Percentiles rank a stretch among this genome's conserved stretches.
Evolutionary conservation across 2,888 invertebrate species (phyloP).

Genomic region (Melolontha melolontha): DNA sequence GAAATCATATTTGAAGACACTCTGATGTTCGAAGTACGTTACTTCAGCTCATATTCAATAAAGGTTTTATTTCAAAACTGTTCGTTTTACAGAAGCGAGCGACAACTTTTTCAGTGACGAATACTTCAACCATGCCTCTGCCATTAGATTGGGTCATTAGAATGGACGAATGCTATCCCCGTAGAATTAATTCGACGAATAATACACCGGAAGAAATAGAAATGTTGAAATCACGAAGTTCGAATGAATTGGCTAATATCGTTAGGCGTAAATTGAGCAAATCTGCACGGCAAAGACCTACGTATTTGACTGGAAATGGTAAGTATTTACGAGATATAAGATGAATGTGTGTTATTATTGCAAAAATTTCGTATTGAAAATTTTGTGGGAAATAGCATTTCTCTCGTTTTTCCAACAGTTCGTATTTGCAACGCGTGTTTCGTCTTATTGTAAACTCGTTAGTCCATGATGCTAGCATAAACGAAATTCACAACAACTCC

Average conservation of each 20-base stretch:
- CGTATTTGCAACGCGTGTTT: too few species aligned
- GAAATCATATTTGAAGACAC: constrained; percentile 69
- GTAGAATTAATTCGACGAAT: constrained; percentile 39
- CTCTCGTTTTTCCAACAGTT: too few species aligned
- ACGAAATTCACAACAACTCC: too few species aligned
- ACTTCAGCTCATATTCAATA: constrained; percentile 1
- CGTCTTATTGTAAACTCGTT: too few species aligned
- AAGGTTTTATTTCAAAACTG: constrained; percentile 51
- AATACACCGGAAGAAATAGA: not conserved
- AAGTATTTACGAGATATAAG: not conserved
- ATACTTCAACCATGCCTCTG: constrained; percentile 55
- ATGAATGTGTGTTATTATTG: too few species aligned
- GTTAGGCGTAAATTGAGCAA: not conserved
- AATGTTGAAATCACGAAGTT: constrained; percentile 3
- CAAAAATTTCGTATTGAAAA: too few species aligned
- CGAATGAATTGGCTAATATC: constrained; percentile 9
- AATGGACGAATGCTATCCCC: constrained; percentile 46
- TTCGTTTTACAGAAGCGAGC: constrained; percentile 52
- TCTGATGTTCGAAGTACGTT: constrained; percentile 67
- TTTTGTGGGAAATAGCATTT: too few species aligned
- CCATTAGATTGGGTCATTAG: constrained; percentile 50
- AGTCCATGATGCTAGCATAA: too few species aligned
- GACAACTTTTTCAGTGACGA: constrained; percentile 53
- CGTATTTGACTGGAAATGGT: constrained; percentile 46
- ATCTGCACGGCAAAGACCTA: constrained; percentile 27